phyloP scores from a whole-genome alignment of 2,888 invertebrate species.

The Vesta saturnalis region DNA sequence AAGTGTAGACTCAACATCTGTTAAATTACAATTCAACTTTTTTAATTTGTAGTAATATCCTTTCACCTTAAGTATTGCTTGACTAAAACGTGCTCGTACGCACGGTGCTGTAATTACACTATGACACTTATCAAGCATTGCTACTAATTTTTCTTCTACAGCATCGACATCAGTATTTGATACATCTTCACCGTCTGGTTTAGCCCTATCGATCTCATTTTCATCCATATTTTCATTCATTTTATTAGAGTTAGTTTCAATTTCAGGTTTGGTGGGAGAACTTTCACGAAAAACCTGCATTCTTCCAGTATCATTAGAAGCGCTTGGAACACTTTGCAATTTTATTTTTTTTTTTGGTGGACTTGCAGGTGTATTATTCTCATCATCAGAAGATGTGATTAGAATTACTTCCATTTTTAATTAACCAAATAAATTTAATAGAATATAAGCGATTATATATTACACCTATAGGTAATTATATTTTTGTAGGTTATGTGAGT shows the following conservation, averaged over 20 bases:
- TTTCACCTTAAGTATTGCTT: neutral
- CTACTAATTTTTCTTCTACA: neutral
- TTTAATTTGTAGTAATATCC: neutral
- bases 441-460: too few relatives aligned
- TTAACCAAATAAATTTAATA: too few relatives aligned
- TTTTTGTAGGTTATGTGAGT: too few relatives aligned
- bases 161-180: neutral
- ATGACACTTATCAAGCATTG: neutral
- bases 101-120: neutral
- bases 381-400: conserved; percentile 4
- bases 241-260: neutral
- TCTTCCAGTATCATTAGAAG: neutral
- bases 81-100: neutral
- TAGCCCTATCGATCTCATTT: neutral
- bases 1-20: neutral
- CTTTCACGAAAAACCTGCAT: neutral
- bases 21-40: neutral
- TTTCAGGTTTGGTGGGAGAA: neutral
- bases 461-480: too few relatives aligned
- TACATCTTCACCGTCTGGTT: neutral
- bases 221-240: neutral
- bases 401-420: conserved; percentile 4
- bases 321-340: neutral
- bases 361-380: neutral
- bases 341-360: neutral